These are phyloP conservation scores for Nixonia krombeini DNA, from an alignment of 1,140 invertebrate genomes.

Conservation along the genomic window DNA sequence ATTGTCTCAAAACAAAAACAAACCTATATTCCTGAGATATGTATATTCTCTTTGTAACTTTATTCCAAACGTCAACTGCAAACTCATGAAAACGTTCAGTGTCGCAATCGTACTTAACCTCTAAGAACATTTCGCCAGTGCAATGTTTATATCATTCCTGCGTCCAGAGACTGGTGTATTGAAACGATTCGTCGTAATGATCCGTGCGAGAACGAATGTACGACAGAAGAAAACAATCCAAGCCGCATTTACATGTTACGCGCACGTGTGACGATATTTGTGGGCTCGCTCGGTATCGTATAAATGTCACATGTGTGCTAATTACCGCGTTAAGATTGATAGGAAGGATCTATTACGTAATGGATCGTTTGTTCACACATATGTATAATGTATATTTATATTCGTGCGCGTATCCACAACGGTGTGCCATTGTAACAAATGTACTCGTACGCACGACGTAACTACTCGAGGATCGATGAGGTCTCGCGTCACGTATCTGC, in stretches of 20 bases:
- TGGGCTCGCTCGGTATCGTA: conserved; percentile 35
- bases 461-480: conserved; percentile 22
- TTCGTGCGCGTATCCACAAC: conserved; percentile 8
- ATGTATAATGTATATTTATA: conserved; percentile 15
- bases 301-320: conserved; percentile 52
- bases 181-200: conserved; percentile 1
- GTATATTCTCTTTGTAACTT: no score
- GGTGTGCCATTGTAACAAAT: conserved; percentile 11
- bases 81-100: no score
- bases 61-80: no score
- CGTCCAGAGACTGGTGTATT: no score
- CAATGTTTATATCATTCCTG: no score
- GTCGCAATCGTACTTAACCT: no score
- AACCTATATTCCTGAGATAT: no score
- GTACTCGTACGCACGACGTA: conserved; percentile 10
- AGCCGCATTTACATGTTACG: conserved; percentile 38
- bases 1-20: no score
- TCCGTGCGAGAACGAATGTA: background rate
- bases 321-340: conserved; percentile 59
- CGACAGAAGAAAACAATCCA: conserved; percentile 30
- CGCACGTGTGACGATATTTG: conserved; percentile 46
- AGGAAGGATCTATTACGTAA: conserved; percentile 55
- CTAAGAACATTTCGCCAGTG: no score
- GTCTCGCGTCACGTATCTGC: conserved; percentile 17
- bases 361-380: conserved; percentile 19